Conservation (phyloP, 2,797 vertebrate genomes). For the Halcyon leucocephala region DNA sequence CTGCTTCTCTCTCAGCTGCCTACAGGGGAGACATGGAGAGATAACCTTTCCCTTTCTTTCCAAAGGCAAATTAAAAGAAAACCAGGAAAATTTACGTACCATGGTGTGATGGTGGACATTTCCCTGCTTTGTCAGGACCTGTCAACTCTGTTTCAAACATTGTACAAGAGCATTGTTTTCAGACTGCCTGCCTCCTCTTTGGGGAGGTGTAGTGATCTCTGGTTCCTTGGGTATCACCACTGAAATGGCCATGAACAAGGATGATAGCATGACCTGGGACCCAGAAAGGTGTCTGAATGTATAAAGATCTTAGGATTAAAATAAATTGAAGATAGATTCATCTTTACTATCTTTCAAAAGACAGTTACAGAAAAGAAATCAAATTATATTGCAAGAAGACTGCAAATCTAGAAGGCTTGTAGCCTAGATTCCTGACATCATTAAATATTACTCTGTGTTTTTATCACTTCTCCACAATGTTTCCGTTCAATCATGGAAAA, state of each 20-base stretch:
- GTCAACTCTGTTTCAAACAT: neutral
- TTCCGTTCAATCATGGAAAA: constrained; percentile 11
- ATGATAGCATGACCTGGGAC: neutral
- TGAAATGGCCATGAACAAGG: neutral
- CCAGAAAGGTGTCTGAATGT: neutral
- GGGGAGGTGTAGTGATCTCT: neutral
- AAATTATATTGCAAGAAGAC: neutral
- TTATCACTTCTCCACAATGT: constrained; percentile 5
- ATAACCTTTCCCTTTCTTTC: neutral
- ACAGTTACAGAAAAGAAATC: neutral
- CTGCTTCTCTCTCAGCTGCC: neutral
- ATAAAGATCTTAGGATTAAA: neutral
- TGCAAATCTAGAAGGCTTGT: neutral
- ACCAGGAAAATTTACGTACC: neutral
- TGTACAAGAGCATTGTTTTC: neutral
- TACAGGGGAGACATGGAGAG: neutral
- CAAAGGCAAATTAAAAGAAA: constrained; percentile 2
- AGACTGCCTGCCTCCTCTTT: neutral
- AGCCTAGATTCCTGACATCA: neutral
- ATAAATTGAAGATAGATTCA: neutral
- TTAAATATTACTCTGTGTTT: constrained; percentile 15
- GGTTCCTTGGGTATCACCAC: neutral
- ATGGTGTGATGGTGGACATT: neutral
- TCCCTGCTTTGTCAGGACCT: neutral
- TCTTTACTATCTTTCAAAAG: neutral